Evolutionary conservation across 2,888 invertebrate genomes (phyloP).

Genomic region (Hololepta plana): DNA sequence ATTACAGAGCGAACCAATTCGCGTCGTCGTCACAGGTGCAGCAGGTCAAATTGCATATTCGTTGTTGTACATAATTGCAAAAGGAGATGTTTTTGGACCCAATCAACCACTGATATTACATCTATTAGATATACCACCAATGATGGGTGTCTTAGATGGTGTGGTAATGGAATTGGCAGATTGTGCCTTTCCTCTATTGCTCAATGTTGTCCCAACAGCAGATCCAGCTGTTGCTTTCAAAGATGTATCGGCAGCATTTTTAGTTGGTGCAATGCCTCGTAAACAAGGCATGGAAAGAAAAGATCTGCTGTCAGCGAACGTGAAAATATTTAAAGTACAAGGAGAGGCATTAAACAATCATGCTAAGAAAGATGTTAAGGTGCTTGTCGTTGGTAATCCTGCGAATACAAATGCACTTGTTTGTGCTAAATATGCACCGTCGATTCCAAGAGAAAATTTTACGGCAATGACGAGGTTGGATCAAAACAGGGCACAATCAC

Average conservation of each 20-base stretch:
- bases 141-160: slow-evolving; percentile 94
- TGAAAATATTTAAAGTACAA: slow-evolving; percentile 95
- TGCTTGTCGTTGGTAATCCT: slow-evolving; percentile 95
- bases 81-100: slow-evolving; percentile 88
- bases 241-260: slow-evolving; percentile 87
- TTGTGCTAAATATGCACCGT: slow-evolving; percentile 87
- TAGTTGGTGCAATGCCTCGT: slow-evolving; percentile 97
- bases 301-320: slow-evolving; percentile 91
- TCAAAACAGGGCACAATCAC: slow-evolving; percentile 91
- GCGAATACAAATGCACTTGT: slow-evolving; percentile 98
- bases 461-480: slow-evolving; percentile 96
- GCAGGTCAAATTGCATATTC: slow-evolving; percentile 99
- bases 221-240: slow-evolving; percentile 87
- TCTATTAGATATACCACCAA: slow-evolving; percentile 85
- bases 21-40: slow-evolving; percentile 93
- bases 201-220: slow-evolving; percentile 69
- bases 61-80: slow-evolving; percentile 81
- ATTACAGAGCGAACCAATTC: slow-evolving; percentile 63
- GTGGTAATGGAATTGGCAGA: slow-evolving; percentile 96
- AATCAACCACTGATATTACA: slow-evolving; percentile 75
- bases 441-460: slow-evolving; percentile 91
- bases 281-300: slow-evolving; percentile 92
- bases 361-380: slow-evolving; percentile 86
- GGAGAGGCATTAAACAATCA: slow-evolving; percentile 82
- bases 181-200: slow-evolving; percentile 80